Evolutionary conservation across 2,113 vertebrate genomes (phyloP), one percentile per base, ranked within the genome.

Genomic region (Penelope pileata): DNA sequence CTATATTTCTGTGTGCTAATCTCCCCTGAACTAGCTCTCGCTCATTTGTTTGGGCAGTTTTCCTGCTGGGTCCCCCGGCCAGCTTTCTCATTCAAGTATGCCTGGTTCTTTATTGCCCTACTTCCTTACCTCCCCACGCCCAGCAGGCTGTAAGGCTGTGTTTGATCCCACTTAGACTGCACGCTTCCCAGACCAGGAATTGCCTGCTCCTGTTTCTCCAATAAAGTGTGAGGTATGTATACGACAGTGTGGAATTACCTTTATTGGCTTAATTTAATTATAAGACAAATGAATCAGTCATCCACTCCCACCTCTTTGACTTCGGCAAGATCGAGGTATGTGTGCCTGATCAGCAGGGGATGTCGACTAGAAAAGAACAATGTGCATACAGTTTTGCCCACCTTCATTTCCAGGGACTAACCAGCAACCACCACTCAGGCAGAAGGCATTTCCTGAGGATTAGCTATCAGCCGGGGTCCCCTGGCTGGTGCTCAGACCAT

Each of bases 391-490:
- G 60, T 51, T 95, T 81, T 76, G 51, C 63, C 32, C 34, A 72
- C 14, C 68, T 95, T 82, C 30, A 42, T 89, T 93, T 95, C 56
- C 70, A 87, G 83, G 77, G 85, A 91, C 92, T 82, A 91, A 93
- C 86, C 68, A 88, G 88, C 93, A 91, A 92, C 76, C 58, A 86
- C 40, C 62, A 84, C 90, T 94, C 91, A 86, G 47, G 74, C n/a
- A 93, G 62, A 94, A 94, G 73, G 90, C 79, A 96, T 95, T 97
- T 96, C 91, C 93, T 97, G 84, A 93, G 93, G 94, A 97, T 96
- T 96, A 96, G 86, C 67, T 64, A 94, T 93, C 79, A 94, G 79
- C 73, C 15, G 69, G 92, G 68, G 86, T 88, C 82, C 43, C 1
- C 1, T 68, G 76, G 92, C 76, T 95, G 82, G 88, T 93, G 88